Evolutionary conservation across 2,113 vertebrate genomes (phyloP).

Genomic region (Gallinago jamesoni): DNA sequence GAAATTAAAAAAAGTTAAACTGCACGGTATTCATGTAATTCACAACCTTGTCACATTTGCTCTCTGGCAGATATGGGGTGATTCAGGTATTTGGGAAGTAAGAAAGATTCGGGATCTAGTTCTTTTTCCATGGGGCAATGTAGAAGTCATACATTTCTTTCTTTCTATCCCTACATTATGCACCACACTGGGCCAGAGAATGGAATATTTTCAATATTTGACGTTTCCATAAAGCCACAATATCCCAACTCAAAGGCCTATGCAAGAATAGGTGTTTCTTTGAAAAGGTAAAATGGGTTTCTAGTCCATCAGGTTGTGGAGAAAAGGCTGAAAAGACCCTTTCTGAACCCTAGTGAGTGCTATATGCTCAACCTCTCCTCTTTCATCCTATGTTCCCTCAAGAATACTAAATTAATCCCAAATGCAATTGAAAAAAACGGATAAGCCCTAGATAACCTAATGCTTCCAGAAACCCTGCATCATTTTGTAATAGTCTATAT

Average conservation of each 20-base stretch:
- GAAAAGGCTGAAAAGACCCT: not conserved
- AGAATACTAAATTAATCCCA: not conserved
- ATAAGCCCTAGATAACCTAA: not conserved
- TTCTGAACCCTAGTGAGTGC: not conserved
- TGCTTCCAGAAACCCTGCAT: not conserved
- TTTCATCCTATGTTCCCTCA: fast-evolving
- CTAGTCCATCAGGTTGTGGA: not conserved
- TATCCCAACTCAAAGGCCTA: not conserved
- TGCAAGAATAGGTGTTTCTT: not conserved
- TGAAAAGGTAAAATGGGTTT: not conserved
- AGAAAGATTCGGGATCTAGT: not conserved
- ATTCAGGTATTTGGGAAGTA: not conserved
- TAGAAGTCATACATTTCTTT: not conserved
- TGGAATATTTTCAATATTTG: not conserved
- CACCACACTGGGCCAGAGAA: not conserved
- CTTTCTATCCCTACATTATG: not conserved
- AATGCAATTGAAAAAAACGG: not conserved
- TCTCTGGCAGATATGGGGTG: not conserved
- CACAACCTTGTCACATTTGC: not conserved
- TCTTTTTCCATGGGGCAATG: not conserved
- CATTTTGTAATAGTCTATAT: not conserved
- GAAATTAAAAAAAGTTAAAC: not conserved
- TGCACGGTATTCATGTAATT: not conserved
- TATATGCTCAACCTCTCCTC: not conserved
- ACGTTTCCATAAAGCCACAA: not conserved